Evolutionary conservation across 2,113 vertebrate genomes (phyloP).

Genomic region (Corythornis vintsioides): DNA sequence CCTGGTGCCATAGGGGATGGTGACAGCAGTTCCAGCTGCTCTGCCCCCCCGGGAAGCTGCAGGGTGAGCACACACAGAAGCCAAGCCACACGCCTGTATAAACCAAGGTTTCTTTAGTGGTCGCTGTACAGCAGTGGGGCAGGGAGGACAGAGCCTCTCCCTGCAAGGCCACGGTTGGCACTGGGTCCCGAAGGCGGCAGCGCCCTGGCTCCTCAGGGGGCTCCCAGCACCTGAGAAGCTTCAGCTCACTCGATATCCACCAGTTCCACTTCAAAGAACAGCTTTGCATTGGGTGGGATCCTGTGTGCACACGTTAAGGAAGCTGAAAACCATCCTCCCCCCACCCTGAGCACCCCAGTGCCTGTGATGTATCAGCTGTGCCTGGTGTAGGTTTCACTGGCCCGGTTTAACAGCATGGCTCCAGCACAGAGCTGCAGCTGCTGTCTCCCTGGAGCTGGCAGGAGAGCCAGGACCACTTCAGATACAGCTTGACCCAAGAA

Average conservation of each 20-base stretch:
- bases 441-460: rapidly evolving
- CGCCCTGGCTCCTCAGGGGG: not conserved
- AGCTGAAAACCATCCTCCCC: not conserved
- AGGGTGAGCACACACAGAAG: not conserved
- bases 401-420: rapidly evolving
- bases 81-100: not conserved
- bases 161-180: constrained; percentile 11
- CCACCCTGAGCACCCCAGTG: too few species aligned
- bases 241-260: constrained; percentile 87
- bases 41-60: not conserved
- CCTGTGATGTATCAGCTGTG: not conserved
- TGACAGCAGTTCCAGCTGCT: not conserved
- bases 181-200: not conserved
- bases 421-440: rapidly evolving
- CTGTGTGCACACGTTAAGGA: constrained; percentile 84
- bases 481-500: rapidly evolving
- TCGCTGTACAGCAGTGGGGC: constrained; percentile 1
- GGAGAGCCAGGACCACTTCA: rapidly evolving
- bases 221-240: not conserved
- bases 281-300: constrained; percentile 95
- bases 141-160: not conserved
- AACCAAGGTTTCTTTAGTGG: constrained; percentile 49
- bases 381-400: not conserved
- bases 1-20: too few species aligned
- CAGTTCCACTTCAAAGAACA: constrained; percentile 94